A percentile compares a stretch with the other conserved stretches of the same genome.
Conservation (phyloP, 2,113 vertebrate genomes). For the Lepus timidus region DNA sequence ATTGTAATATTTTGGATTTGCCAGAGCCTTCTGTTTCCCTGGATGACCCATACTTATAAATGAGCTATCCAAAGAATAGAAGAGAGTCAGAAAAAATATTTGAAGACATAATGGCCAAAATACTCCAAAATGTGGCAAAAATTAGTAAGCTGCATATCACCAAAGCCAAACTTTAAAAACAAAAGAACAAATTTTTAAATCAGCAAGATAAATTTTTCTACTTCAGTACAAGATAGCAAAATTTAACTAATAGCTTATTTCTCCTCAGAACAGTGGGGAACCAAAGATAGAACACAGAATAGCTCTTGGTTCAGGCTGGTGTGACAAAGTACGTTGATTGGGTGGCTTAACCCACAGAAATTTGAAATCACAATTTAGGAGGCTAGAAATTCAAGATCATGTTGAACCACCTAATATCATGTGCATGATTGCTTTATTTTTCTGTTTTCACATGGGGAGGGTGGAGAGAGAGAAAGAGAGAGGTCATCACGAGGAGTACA, state of each 20-base stretch:
- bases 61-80: no score
- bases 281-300: no score
- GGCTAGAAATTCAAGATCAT: not conserved
- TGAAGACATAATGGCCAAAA: no score
- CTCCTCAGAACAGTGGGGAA: not conserved
- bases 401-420: not conserved
- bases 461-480: not conserved
- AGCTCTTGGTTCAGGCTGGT: not conserved
- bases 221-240: not conserved
- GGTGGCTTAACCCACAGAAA: not conserved
- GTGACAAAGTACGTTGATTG: not conserved
- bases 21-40: no score
- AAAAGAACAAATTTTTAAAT: no score
- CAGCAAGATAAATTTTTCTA: no score
- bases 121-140: no score
- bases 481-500: not conserved
- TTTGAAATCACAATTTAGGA: not conserved
- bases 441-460: not conserved
- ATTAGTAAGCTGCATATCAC: no score
- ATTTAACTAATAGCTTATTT: not conserved
- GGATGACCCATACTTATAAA: no score
- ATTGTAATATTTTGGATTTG: no score
- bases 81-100: no score
- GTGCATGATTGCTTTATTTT: not conserved
- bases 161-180: no score